phyloP scores from a whole-genome alignment of 2,888 invertebrate genomes.

The Drosophila recens region DNA sequence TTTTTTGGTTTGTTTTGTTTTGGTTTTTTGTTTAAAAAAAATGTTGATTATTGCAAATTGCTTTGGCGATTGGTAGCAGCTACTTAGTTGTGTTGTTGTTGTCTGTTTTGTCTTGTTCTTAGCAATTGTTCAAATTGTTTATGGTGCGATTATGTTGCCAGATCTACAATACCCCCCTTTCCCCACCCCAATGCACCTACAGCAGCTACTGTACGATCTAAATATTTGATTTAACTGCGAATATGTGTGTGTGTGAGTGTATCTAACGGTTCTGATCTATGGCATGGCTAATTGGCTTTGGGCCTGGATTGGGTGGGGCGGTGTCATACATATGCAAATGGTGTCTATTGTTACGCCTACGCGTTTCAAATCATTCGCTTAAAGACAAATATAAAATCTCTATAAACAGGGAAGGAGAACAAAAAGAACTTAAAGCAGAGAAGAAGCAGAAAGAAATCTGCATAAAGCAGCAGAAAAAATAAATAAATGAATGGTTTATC shows the following conservation, averaged over 20 bases:
- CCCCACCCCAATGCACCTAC: background rate
- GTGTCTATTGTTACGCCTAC: constrained; percentile 77
- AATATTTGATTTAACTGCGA: constrained; percentile 36
- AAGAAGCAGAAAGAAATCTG: constrained; percentile 44
- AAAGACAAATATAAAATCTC: constrained; percentile 21
- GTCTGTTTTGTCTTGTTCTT: constrained; percentile 64
- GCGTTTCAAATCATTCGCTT: constrained; percentile 34
- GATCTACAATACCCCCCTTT: constrained; percentile 29
- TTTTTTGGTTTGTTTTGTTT: constrained; percentile 41
- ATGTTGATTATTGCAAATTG: constrained; percentile 82
- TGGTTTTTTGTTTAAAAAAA: constrained; percentile 62
- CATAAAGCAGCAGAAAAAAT: constrained; percentile 49
- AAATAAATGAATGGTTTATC: constrained; percentile 43
- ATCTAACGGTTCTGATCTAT: constrained; percentile 67
- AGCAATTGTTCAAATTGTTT: constrained; percentile 76
- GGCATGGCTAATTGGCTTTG: constrained; percentile 74
- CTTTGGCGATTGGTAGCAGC: constrained; percentile 81
- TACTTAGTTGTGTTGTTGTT: constrained; percentile 73
- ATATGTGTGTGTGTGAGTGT: constrained; percentile 23
- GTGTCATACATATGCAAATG: constrained; percentile 62
- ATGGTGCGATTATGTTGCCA: constrained; percentile 76
- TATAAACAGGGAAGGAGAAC: background rate
- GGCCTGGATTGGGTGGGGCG: constrained; percentile 29
- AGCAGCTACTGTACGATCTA: constrained; percentile 45
- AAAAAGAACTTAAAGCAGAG: background rate